A percentile compares a stretch with the other conserved stretches of the same genome.
phyloP scores from a whole-genome alignment of 1,140 invertebrate genomes.

The Atta texana region DNA sequence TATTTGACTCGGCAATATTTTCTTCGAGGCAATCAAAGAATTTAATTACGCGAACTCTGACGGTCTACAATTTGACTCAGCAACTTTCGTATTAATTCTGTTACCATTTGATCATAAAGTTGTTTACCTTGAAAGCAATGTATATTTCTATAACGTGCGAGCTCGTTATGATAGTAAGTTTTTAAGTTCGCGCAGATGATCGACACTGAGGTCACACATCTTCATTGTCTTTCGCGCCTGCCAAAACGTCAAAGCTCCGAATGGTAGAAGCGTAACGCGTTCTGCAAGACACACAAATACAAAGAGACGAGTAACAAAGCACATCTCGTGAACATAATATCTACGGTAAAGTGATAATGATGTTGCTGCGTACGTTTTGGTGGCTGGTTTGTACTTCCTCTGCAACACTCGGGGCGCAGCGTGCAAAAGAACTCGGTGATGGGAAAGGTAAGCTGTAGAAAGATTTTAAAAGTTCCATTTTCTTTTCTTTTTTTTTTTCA shows the following conservation, averaged over 20 bases:
- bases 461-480: background rate
- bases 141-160: constrained; percentile 18
- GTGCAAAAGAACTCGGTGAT: constrained; percentile 82
- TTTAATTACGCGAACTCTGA: constrained; percentile 4
- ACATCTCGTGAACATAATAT: constrained; percentile 37
- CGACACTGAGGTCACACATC: background rate
- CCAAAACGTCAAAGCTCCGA: constrained; percentile 5
- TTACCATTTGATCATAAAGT: background rate
- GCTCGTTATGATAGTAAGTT: background rate
- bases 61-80: background rate
- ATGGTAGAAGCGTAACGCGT: constrained; percentile 3
- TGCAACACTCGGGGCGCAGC: constrained; percentile 81
- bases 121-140: background rate
- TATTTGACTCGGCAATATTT: background rate
- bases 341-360: constrained; percentile 71
- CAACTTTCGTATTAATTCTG: background rate
- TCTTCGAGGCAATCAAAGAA: constrained; percentile 11
- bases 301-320: constrained; percentile 57
- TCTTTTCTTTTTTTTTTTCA: background rate
- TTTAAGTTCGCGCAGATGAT: constrained; percentile 18
- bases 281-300: background rate
- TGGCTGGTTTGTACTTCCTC: constrained; percentile 81
- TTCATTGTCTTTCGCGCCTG: background rate
- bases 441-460: constrained; percentile 80
- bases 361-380: constrained; percentile 82